Percentiles rank a stretch among this genome's conserved stretches.
phyloP scores from a whole-genome alignment of 2,113 vertebrate genomes.

The Nestor notabilis region DNA sequence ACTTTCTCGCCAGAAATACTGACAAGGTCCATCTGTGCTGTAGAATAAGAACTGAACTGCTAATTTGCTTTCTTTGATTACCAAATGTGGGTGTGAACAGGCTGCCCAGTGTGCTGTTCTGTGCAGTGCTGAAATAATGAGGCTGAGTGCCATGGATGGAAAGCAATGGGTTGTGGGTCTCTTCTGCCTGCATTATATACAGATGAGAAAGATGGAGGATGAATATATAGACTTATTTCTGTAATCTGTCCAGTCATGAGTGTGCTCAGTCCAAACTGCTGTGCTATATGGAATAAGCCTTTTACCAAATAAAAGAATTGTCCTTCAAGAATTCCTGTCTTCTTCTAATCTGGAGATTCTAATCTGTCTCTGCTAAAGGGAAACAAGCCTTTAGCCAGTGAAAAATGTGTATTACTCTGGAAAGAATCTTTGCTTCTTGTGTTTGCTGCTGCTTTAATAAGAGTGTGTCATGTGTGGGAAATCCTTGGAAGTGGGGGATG shows the following conservation, averaged over 20 bases:
- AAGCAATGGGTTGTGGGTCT: not conserved
- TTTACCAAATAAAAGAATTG: not conserved
- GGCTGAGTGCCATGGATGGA: not conserved
- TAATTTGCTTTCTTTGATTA: not conserved
- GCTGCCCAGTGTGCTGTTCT: not conserved
- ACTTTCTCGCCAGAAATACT: not conserved
- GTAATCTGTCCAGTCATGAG: not conserved
- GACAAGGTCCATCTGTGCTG: not conserved
- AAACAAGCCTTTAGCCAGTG: not conserved
- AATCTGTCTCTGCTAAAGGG: not conserved
- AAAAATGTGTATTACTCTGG: not conserved
- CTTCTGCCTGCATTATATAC: not conserved
- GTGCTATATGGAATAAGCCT: not conserved
- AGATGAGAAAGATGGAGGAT: not conserved
- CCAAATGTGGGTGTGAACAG: not conserved
- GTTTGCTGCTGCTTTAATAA: not conserved
- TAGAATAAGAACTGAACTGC: not conserved
- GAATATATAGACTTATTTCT: not conserved
- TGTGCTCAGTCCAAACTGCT: not conserved
- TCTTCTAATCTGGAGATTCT: not conserved
- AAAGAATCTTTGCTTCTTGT: not conserved
- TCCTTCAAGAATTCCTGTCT: not conserved
- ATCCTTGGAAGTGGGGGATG: not conserved
- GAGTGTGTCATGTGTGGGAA: not conserved
- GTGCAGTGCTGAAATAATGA: not conserved